Percentiles rank a stretch among this genome's conserved stretches.
phyloP scores from a whole-genome alignment of 2,888 invertebrate species.

The Erpobdella octoculata region DNA sequence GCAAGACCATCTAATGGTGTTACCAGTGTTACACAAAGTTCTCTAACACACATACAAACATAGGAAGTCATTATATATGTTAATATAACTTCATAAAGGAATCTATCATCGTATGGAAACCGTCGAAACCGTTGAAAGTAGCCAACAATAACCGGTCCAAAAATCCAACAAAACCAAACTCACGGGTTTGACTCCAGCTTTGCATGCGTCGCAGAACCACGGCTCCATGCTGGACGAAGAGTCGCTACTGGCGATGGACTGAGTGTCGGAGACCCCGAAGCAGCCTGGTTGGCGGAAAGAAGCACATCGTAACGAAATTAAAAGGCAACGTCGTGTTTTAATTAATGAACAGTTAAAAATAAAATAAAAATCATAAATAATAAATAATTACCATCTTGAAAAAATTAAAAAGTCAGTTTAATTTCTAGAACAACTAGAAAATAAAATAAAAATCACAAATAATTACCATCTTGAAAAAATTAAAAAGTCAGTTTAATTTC shows the following conservation, averaged over 20 bases:
- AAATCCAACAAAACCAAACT: slow-evolving; percentile 31
- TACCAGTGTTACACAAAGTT: too few relatives aligned
- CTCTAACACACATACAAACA: too few relatives aligned
- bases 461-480: background rate
- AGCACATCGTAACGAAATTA: too few relatives aligned
- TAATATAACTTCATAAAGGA: background rate
- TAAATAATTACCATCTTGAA: background rate
- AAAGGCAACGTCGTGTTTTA: background rate
- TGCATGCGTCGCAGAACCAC: slow-evolving; percentile 97
- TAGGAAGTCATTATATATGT: background rate
- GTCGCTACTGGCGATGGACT: slow-evolving; percentile 81
- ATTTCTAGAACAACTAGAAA: too few relatives aligned
- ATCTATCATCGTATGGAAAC: background rate
- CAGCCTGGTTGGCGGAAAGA: too few relatives aligned
- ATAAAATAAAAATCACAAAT: background rate
- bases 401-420: background rate
- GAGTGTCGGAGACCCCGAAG: slow-evolving; percentile 85
- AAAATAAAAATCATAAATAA: background rate
- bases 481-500: too few relatives aligned
- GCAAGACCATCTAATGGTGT: too few relatives aligned
- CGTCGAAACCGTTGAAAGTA: too few relatives aligned
- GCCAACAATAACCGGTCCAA: background rate
- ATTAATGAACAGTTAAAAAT: background rate
- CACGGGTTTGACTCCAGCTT: slow-evolving; percentile 77
- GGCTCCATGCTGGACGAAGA: slow-evolving; percentile 92